Percentiles rank a stretch among this genome's conserved stretches.
Conservation (phyloP, 2,888 invertebrate species). For the Daptonema setosum region DNA sequence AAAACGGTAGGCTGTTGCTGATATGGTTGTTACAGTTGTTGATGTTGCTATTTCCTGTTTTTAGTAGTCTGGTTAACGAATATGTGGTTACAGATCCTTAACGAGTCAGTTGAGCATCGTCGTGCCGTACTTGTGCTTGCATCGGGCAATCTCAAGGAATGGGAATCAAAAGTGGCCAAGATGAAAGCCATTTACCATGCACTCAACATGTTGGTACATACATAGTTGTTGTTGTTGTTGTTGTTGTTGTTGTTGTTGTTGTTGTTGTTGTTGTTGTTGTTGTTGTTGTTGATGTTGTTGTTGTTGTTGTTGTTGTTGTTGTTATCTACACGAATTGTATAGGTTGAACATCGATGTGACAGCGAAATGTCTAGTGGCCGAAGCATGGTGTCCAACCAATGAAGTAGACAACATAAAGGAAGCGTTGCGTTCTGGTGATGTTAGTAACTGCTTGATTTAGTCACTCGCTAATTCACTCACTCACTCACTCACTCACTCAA, state of each 20-base stretch:
- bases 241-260: too few relatives aligned
- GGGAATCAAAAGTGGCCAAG: slow-evolving; percentile 85
- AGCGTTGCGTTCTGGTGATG: slow-evolving; percentile 68
- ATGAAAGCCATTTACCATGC: slow-evolving; percentile 97
- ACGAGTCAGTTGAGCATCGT: slow-evolving; percentile 89
- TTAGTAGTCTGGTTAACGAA: neutral
- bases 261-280: too few relatives aligned
- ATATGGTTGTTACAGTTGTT: neutral
- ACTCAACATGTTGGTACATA: too few relatives aligned
- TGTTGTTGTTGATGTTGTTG: too few relatives aligned
- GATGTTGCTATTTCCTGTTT: too few relatives aligned
- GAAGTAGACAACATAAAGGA: slow-evolving; percentile 72
- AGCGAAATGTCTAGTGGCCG: slow-evolving; percentile 91
- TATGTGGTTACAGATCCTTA: slow-evolving; percentile 38
- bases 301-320: too few relatives aligned
- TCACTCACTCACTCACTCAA: too few relatives aligned
- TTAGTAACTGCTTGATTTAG: slow-evolving; percentile 42
- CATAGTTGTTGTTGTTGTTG: too few relatives aligned
- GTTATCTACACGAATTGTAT: too few relatives aligned
- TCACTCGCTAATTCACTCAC: too few relatives aligned
- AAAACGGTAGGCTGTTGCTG: slow-evolving; percentile 35
- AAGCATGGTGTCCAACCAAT: slow-evolving; percentile 78
- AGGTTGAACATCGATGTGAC: slow-evolving; percentile 95
- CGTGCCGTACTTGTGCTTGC: slow-evolving; percentile 85
- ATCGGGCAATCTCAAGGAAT: slow-evolving; percentile 85